These are phyloP conservation scores for Mesaphorura yosii DNA, from an alignment of 1,140 invertebrate genomes.

Conservation along the genomic window DNA sequence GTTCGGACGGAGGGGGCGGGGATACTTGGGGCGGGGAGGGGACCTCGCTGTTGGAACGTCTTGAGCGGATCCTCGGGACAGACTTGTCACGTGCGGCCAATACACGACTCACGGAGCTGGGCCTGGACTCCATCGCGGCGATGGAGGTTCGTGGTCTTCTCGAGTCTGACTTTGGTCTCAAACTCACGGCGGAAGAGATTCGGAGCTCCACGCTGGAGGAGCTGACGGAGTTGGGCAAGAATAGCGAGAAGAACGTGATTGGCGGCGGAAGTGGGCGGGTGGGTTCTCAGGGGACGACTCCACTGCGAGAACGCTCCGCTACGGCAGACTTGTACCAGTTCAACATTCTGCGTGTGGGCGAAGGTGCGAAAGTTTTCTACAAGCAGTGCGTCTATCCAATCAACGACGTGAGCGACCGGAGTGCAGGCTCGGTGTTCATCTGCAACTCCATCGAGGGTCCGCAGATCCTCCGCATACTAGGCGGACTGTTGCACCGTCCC, in stretches of 20 bases:
- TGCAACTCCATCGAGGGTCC: constrained; percentile 1
- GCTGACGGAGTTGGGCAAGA: not conserved
- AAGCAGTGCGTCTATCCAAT: not conserved
- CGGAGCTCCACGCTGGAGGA: not conserved
- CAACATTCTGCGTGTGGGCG: not conserved
- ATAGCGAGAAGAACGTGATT: not conserved
- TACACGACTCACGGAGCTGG: constrained; percentile 65
- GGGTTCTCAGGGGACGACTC: not conserved
- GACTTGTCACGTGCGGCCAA: constrained; percentile 36
- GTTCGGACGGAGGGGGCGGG: no score
- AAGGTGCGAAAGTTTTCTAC: not conserved
- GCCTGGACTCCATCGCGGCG: constrained; percentile 95
- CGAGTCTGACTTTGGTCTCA: constrained; percentile 40
- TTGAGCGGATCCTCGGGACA: constrained; percentile 25
- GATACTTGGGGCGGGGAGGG: no score
- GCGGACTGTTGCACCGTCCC: not conserved
- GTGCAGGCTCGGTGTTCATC: not conserved
- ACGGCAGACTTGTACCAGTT: not conserved
- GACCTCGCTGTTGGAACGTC: constrained; percentile 39
- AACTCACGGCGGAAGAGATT: not conserved
- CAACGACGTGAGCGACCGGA: not conserved
- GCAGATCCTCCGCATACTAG: not conserved
- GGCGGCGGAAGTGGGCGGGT: no score
- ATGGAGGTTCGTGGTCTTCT: constrained; percentile 94
- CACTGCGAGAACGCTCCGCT: not conserved